Conservation (phyloP, 23 tunicate genomes). For the Styela clava region DNA sequence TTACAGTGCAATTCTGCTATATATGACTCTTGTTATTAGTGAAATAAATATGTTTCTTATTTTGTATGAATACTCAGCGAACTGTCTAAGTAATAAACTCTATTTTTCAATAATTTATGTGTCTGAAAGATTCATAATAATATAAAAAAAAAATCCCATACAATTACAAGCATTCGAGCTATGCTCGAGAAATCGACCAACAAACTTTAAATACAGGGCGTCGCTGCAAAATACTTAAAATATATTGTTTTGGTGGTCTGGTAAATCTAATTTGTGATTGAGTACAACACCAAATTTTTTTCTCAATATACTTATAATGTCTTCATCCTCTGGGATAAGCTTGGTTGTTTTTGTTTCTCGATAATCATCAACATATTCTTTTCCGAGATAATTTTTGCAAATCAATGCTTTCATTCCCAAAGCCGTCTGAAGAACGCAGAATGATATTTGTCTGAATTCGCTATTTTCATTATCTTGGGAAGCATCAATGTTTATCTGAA, state of each 20-base stretch:
- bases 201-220: too few species aligned
- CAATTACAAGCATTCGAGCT: too few species aligned
- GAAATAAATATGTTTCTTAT: too few species aligned
- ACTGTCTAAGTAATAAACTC: too few species aligned
- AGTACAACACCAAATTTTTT: slow-evolving; percentile 5
- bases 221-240: not conserved
- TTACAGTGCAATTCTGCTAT: too few species aligned
- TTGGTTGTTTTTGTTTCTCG: not conserved
- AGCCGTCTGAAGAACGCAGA: slow-evolving; percentile 28
- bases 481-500: slow-evolving; percentile 4
- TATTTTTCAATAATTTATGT: too few species aligned
- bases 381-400: not conserved
- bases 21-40: too few species aligned
- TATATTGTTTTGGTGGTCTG: not conserved
- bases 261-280: not conserved
- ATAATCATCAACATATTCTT: slow-evolving; percentile 22
- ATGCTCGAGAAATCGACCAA: too few species aligned
- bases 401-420: slow-evolving; percentile 9
- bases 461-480: not conserved
- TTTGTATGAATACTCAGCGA: too few species aligned
- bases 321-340: not conserved
- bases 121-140: too few species aligned
- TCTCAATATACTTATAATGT: not conserved
- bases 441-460: not conserved
- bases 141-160: too few species aligned